Evolutionary conservation across 1,140 invertebrate genomes (phyloP), one percentile per base, ranked within the genome.

Genomic region (Solen grandis): DNA sequence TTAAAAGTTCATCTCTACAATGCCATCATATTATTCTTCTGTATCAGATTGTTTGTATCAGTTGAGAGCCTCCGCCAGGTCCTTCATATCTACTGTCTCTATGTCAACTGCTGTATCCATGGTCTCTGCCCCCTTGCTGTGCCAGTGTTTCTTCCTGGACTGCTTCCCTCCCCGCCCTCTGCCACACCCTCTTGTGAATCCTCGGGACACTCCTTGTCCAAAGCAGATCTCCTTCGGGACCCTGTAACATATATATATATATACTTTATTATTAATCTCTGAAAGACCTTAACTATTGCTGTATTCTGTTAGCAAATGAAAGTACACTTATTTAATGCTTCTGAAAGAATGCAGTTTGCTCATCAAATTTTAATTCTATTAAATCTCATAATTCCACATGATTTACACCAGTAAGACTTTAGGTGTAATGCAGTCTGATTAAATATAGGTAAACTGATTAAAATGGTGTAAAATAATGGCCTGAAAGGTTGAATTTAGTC

Each of bases 1-100:
- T n/a, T n/a, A n/a, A n/a, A n/a, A n/a, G n/a, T n/a, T n/a, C n/a
- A n/a, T n/a, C n/a, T n/a, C n/a, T n/a, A n/a, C n/a, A n/a, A n/a
- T n/a, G n/a, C n/a, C n/a, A n/a, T n/a, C n/a, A n/a, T n/a, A n/a
- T n/a, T n/a, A n/a, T n/a, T n/a, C n/a, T n/a, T n/a, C n/a, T 46
- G 41, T 46, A 8, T 46, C 41, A 46, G 8, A 46, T 10, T 46
- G 41, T 10, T 8, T 13, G 16, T 27, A 46, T 46, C 38, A 68
- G 10, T n/a, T 57, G 33, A 80, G 41, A 31, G 77, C 77, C 5
- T 57, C 22, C 4, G 54, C 41, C 22, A 80, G 41, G n/a, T 70
- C 77, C 0, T 35, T n/a, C 77, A 80, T 80, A 33, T 80, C 77
- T 16, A 80, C 77, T 29, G 36, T 68, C 33, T 80, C 77, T 62